Evolutionary conservation across 2,113 vertebrate species (phyloP).

Genomic region (Condylura cristata): DNA sequence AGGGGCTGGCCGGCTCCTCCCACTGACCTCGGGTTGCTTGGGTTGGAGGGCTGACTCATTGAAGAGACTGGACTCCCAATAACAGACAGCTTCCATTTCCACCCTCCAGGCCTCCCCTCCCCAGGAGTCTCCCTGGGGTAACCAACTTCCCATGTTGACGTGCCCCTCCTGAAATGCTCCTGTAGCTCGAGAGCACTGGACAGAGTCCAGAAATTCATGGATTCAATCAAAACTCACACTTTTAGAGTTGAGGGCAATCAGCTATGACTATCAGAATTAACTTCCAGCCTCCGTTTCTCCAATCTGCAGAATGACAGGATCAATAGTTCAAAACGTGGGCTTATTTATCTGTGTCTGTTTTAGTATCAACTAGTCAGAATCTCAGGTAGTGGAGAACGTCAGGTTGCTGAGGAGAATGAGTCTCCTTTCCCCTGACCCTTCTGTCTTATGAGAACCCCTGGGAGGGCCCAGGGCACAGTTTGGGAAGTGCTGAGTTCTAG

Average conservation of each 20-base stretch:
- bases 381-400: background rate
- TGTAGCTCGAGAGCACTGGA: background rate
- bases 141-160: background rate
- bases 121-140: background rate
- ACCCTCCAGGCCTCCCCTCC: background rate
- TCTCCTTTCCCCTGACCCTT: background rate
- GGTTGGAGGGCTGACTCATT: background rate
- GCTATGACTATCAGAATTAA: background rate
- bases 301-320: background rate
- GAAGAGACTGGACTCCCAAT: background rate
- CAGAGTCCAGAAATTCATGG: background rate
- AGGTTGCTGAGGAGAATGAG: background rate
- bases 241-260: background rate
- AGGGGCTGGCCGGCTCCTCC: background rate
- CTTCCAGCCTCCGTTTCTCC: background rate
- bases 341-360: background rate
- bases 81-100: background rate
- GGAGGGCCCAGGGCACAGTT: background rate
- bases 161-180: background rate
- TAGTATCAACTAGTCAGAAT: background rate
- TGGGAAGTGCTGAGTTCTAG: background rate
- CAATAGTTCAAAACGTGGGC: background rate
- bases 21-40: background rate
- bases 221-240: background rate
- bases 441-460: background rate